A percentile compares a stretch with the other conserved stretches of the same genome.
Conservation (phyloP, 2,888 invertebrate genomes). For the Deroplatys truncata region DNA sequence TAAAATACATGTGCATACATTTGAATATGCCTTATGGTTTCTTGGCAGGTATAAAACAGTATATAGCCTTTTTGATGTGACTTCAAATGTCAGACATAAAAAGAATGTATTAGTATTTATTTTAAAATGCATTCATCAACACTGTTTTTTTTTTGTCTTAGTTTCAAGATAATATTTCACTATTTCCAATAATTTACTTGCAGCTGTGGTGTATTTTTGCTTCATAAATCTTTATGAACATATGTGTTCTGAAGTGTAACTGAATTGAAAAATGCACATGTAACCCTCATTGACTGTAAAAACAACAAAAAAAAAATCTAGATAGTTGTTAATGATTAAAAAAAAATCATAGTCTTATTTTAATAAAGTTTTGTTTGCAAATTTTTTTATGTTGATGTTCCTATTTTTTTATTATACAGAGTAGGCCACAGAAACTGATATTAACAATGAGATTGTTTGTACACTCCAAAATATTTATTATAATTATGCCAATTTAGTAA, state of each 20-base stretch:
- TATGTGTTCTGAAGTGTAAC: not conserved
- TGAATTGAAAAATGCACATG: not conserved
- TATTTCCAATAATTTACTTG: not conserved
- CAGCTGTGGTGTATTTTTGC: not conserved
- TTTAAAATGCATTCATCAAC: not conserved
- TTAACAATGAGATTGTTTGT: too few relatives aligned
- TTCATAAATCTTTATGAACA: not conserved
- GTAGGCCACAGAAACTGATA: too few relatives aligned
- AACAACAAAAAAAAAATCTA: too few relatives aligned
- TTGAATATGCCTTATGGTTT: not conserved
- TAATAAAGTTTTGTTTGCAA: not conserved
- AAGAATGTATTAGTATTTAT: not conserved
- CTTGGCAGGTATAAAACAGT: not conserved
- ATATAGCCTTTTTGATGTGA: not conserved
- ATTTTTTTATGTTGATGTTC: not conserved
- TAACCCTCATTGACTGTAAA: not conserved
- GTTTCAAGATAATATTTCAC: too few relatives aligned
- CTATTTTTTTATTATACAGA: too few relatives aligned
- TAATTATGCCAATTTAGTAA: too few relatives aligned
- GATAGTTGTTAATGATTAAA: not conserved
- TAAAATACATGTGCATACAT: not conserved
- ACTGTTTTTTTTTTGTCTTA: not conserved
- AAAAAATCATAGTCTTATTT: not conserved
- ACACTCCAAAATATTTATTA: too few relatives aligned
- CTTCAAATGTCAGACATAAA: not conserved